A percentile compares a stretch with the other conserved stretches of the same genome.
Evolutionary conservation across 1,140 invertebrate genomes (phyloP).

Genomic region (Hycleus cichorii): DNA sequence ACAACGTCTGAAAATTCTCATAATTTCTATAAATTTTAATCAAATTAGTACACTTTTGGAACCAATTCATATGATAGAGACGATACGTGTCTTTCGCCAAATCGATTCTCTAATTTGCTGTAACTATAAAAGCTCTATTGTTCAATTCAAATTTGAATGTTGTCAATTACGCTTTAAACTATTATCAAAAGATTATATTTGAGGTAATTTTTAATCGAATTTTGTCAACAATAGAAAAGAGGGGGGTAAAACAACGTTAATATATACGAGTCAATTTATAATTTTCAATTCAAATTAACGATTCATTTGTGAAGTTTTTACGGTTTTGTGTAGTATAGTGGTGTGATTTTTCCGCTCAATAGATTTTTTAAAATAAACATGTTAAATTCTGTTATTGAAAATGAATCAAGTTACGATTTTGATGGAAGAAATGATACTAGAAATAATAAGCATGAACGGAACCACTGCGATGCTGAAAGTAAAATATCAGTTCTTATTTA

Average conservation of each 20-base stretch:
- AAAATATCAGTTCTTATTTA: not conserved
- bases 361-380: not conserved
- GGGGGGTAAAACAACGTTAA: conserved; percentile 6
- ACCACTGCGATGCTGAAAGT: conserved; percentile 2
- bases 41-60: too few relatives aligned
- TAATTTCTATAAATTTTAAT: too few relatives aligned
- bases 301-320: conserved; percentile 3
- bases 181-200: too few relatives aligned
- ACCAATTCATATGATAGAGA: too few relatives aligned
- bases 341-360: not conserved
- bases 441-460: conserved; percentile 2
- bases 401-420: not conserved
- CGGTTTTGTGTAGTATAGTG: not conserved
- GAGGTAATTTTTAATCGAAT: too few relatives aligned
- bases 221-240: conserved; percentile 1
- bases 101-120: too few relatives aligned
- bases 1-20: too few relatives aligned
- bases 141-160: too few relatives aligned
- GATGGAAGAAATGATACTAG: conserved; percentile 1
- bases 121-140: too few relatives aligned
- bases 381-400: conserved; percentile 2
- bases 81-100: too few relatives aligned
- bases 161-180: too few relatives aligned
- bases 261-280: conserved; percentile 6
- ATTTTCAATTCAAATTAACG: conserved; percentile 3